Percentiles rank a stretch among this genome's conserved stretches.
Evolutionary conservation across 37 sponge, comb jelly and placozoan species (phyloP).

Genomic region (Aplysina aerophoba): DNA sequence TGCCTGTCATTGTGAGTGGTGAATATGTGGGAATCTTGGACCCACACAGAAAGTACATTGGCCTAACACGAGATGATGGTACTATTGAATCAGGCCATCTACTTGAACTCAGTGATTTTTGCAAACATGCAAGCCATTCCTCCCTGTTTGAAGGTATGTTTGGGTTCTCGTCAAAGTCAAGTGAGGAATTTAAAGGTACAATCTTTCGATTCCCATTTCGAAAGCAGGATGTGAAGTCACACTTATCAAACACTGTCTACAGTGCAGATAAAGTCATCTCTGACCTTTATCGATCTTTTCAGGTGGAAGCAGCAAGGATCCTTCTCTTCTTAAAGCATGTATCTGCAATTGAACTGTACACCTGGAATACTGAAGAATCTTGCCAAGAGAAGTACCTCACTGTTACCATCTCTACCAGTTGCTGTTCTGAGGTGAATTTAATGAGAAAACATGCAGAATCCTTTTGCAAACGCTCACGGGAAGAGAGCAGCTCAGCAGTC

Average conservation of each 20-base stretch:
- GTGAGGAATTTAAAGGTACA: constrained; percentile 12
- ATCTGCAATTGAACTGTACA: constrained; percentile 15
- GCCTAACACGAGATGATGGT: neutral
- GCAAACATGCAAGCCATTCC: neutral
- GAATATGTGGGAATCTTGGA: constrained; percentile 64
- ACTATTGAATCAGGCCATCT: neutral
- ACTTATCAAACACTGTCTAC: constrained; percentile 5
- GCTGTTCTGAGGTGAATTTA: neutral
- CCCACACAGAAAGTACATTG: constrained; percentile 50
- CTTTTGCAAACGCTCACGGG: too few species aligned
- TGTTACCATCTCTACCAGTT: neutral
- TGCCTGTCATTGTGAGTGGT: constrained; percentile 75
- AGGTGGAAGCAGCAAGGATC: constrained; percentile 29
- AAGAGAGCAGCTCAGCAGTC: too few species aligned
- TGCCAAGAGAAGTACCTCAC: neutral
- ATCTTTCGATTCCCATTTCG: constrained; percentile 37
- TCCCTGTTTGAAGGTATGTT: constrained; percentile 1
- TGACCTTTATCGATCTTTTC: constrained; percentile 30
- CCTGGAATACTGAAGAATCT: neutral
- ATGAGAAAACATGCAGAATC: too few species aligned
- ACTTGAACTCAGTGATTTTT: neutral
- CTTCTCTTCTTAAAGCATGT: constrained; percentile 32
- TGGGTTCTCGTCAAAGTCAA: neutral
- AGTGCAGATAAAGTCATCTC: neutral
- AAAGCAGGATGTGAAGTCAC: neutral